phyloP scores from a whole-genome alignment of 2,888 invertebrate genomes.

The Tipula vernalis region DNA sequence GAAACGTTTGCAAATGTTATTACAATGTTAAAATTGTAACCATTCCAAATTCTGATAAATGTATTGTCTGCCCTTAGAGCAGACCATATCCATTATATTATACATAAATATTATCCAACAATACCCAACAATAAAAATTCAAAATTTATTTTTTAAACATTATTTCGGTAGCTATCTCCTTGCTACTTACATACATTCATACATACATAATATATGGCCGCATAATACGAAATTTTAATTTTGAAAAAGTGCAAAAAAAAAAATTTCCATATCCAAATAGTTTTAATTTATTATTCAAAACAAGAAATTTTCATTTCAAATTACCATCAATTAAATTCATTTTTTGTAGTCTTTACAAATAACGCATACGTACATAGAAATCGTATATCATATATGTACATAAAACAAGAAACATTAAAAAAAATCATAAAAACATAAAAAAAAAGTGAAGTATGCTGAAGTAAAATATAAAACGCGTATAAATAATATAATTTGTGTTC shows the following conservation, averaged over 20 bases:
- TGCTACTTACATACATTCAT: not conserved
- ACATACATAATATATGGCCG: not conserved
- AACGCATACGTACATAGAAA: not conserved
- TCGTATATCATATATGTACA: not conserved
- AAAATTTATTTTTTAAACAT: not conserved
- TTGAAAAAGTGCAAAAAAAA: not conserved
- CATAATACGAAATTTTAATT: not conserved
- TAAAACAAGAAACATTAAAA: not conserved
- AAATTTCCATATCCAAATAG: not conserved
- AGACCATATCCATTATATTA: not conserved
- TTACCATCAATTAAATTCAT: not conserved
- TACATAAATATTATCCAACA: not conserved
- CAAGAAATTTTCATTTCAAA: not conserved
- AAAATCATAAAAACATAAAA: not conserved
- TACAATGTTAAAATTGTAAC: too few relatives aligned
- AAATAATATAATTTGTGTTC: not conserved
- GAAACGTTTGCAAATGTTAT: too few relatives aligned
- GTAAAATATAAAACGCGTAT: not conserved
- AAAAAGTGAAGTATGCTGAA: not conserved
- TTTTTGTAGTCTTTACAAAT: not conserved
- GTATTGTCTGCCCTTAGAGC: not conserved
- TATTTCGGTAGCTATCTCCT: not conserved
- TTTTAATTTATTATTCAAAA: not conserved
- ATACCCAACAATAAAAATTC: not conserved
- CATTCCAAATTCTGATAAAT: too few relatives aligned